Percentiles rank a stretch among this genome's conserved stretches.
Conservation (phyloP, 2,113 vertebrate species). For the Hiodon alosoides region DNA sequence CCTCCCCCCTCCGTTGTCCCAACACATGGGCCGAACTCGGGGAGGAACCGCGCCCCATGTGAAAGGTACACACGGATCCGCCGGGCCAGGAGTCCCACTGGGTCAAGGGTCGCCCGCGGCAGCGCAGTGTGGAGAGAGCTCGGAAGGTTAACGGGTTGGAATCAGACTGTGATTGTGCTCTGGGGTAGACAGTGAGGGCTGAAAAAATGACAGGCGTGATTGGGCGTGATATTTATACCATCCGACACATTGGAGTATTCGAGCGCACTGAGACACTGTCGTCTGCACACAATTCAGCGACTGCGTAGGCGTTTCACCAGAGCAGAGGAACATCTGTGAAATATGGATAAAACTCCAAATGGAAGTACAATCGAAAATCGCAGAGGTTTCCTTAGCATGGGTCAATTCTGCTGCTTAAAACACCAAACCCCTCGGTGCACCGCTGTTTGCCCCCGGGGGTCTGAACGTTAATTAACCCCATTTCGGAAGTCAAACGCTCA, state of each 20-base stretch:
- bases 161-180: background rate
- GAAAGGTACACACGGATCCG: background rate
- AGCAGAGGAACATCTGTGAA: too few species aligned
- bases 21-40: background rate
- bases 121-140: background rate
- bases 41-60: background rate
- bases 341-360: too few species aligned
- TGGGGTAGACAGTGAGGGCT: too few species aligned
- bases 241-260: too few species aligned
- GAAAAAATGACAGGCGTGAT: too few species aligned
- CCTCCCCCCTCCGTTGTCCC: background rate
- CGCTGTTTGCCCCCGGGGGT: background rate
- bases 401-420: too few species aligned
- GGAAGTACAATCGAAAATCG: too few species aligned
- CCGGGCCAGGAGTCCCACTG: background rate
- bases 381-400: too few species aligned
- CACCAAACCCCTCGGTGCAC: background rate
- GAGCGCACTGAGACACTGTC: too few species aligned
- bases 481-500: background rate
- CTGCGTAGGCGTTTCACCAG: too few species aligned
- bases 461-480: background rate
- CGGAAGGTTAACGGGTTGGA: background rate
- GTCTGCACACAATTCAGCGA: too few species aligned
- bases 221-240: too few species aligned
- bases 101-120: background rate